Evolutionary conservation across 2,113 vertebrate species (phyloP), one percentile per base, ranked within the genome.

Genomic region (Heterochromis multidens): DNA sequence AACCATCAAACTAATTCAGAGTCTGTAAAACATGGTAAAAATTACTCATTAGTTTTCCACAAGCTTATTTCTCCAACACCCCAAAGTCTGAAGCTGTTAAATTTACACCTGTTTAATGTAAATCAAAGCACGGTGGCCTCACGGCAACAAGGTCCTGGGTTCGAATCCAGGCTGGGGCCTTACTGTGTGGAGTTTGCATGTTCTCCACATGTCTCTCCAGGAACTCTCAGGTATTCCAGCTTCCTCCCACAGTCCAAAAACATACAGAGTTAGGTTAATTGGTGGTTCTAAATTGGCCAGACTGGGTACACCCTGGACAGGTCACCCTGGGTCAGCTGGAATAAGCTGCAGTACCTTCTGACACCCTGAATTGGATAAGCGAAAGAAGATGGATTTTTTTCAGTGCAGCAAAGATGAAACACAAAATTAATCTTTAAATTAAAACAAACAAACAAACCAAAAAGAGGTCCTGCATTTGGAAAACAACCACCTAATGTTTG

Each of bases 1-100:
- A 52, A 52, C 46, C 46, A 11, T 43, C 40, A 13, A 7, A 40
- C 11, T 43, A 43, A 43, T 43, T 43, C 12, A 12, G 13, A 43
- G 12, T 43, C 40, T 14, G 4, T 43, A 43, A 43, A 43, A 14
- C 11, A 43, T 43, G 40, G 12, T 43, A 9, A 14, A 8, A 43
- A 43, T 43, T 40, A 40, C 37, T n/a, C n/a, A n/a, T n/a, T n/a
- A n/a, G n/a, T n/a, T n/a, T n/a, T n/a, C n/a, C 63, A 70, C n/a
- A 70, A 46, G 23, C 63, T 70, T 70, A 70, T 70, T 70, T 70
- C 37, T 11, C n/a, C 63, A 46, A 70, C 63, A 70, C 14, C 14
- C 37, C 43, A 70, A 40, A 17, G 23, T 40, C n/a, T 46, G 63
- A 49, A 29, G 40, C 16, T 49, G 23, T 70, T 70, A 14, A 49